Evolutionary conservation across 2,888 invertebrate species (phyloP), one percentile per base, ranked within the genome.

Genomic region (Cerceris rybyensis): DNA sequence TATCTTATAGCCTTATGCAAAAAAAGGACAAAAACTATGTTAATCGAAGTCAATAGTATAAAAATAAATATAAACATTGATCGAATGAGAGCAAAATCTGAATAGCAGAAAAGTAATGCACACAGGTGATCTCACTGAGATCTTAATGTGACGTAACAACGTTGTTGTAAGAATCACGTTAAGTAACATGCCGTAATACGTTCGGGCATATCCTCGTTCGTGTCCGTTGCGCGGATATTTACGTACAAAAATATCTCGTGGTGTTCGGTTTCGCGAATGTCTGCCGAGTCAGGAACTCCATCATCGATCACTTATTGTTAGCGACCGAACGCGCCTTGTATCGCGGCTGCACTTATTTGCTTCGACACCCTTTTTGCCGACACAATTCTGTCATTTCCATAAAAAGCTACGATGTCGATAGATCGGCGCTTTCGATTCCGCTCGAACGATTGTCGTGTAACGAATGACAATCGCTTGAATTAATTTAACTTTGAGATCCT

Each of bases 261-360:
- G 83, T 85, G 82, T 78, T 81, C 70, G 79, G 77, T 85, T 84
- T 85, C 84, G 82, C 78, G 84, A 84, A 75, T 72, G 77, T 81
- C 68, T 70, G 77, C 76, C 70, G 80, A 83, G 78, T 81, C 81
- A 82, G 81, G 63, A 77, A 78, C 80, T 75, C 81, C 81, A 80
- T 76, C 82, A 82, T 85, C 84, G 82, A 86, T 87, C 86, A 82
- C 70, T 84, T 85, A 78, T 82, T 79, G 80, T 84, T 81, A 81
- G 81, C 72, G 80, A 68, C 63, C 81, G 70, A 78, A 77, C 83
- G 61, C 75, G 76, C 84, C 77, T 78, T 74, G 70, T 82, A 82
- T 86, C 84, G 83, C 80, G 81, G 75, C 82, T 83, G 87, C 81
- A 80, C 81, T 87, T 86, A 86, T 87, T 88, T 86, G 83, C 83